phyloP scores from a whole-genome alignment of 2,797 vertebrate species.

The Mustela erminea region DNA sequence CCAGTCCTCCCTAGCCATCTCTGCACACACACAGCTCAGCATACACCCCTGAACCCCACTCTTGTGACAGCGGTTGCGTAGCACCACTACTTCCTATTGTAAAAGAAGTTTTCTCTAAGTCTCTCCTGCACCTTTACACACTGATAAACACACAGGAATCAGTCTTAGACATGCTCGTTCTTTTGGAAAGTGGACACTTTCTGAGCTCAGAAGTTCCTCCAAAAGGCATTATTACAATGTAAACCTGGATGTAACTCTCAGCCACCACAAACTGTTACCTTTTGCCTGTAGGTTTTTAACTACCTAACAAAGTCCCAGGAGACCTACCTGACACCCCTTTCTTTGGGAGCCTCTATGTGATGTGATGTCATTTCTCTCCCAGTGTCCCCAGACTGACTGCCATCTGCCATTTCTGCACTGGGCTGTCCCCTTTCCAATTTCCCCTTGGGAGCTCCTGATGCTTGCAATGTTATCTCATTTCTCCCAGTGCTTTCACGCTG shows the following conservation, averaged over 20 bases:
- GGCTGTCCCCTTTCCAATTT: neutral
- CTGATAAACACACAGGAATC: neutral
- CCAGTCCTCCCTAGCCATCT: neutral
- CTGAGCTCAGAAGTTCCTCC: neutral
- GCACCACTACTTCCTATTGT: conserved; percentile 63
- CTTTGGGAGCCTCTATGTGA: neutral
- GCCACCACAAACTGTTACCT: neutral
- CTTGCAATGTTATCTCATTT: neutral
- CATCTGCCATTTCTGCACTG: neutral
- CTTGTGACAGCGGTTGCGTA: conserved; percentile 34
- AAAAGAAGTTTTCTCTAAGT: conserved; percentile 22
- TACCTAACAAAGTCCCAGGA: neutral
- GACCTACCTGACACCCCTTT: neutral
- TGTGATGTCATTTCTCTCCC: neutral
- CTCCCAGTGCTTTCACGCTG: neutral
- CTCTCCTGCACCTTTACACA: neutral
- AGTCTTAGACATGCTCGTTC: neutral
- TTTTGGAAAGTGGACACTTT: conserved; percentile 1
- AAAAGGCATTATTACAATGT: conserved; percentile 3
- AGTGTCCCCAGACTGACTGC: neutral
- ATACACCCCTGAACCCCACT: conserved; percentile 63
- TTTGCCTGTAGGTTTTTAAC: neutral
- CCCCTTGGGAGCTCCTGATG: neutral
- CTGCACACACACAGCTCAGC: neutral
- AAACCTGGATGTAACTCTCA: conserved; percentile 9